Conservation (phyloP, 2,888 invertebrate species). For the Nasonia oneida region DNA sequence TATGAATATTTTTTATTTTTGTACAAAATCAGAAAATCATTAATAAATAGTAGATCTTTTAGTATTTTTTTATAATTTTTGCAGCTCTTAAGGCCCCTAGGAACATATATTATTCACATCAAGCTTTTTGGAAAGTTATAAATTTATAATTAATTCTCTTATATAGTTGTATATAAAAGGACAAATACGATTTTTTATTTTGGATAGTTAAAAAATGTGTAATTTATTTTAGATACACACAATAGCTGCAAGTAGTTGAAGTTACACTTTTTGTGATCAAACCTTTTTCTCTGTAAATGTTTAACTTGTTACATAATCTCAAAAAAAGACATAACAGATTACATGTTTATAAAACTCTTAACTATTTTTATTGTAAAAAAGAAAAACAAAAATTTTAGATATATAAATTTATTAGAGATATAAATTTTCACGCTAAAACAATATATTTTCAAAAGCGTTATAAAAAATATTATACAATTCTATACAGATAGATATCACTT, state of each 20-base stretch:
- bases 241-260: background rate
- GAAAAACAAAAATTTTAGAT: background rate
- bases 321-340: background rate
- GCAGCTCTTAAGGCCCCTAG: background rate
- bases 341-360: background rate
- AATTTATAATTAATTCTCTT: background rate
- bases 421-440: conserved; percentile 32
- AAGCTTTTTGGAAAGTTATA: background rate
- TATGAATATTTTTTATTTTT: conserved; percentile 11
- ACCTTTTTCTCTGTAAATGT: background rate
- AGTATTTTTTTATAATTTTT: background rate
- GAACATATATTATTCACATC: background rate
- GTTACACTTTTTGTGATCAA: background rate
- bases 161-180: background rate
- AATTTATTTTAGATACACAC: background rate
- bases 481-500: conserved; percentile 36
- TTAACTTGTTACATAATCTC: background rate
- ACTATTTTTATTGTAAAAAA: background rate
- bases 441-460: conserved; percentile 50
- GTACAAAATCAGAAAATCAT: conserved; percentile 20
- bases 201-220: background rate
- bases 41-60: conserved; percentile 35
- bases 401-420: background rate
- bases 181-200: background rate
- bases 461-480: conserved; percentile 53